A percentile compares a stretch with the other conserved stretches of the same genome.
Evolutionary conservation across 2,113 vertebrate species (phyloP).

Genomic region (Hydrolagus affinis): DNA sequence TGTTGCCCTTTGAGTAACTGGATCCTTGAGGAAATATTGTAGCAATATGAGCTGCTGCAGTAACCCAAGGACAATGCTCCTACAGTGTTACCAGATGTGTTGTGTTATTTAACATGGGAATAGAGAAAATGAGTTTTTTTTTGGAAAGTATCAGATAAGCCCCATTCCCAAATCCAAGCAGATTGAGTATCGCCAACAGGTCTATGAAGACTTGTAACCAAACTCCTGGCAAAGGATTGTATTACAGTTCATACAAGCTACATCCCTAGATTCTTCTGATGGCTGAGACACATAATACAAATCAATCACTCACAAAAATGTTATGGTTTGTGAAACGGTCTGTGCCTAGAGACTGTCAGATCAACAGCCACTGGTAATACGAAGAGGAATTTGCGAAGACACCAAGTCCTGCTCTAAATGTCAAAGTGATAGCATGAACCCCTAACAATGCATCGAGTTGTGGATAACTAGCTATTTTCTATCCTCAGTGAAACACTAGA

Average conservation of each 20-base stretch:
- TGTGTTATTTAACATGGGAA: constrained; percentile 80
- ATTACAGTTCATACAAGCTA: constrained; percentile 94
- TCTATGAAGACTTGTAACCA: constrained; percentile 84
- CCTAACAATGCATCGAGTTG: constrained; percentile 59
- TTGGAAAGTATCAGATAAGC: constrained; percentile 90
- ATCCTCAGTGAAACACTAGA: constrained; percentile 54
- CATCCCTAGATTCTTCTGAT: constrained; percentile 86
- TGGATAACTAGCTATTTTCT: constrained; percentile 52
- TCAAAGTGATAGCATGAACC: constrained; percentile 65
- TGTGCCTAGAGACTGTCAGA: constrained; percentile 53
- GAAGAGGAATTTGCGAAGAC: constrained; percentile 67
- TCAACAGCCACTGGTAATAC: constrained; percentile 45
- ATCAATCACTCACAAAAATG: constrained; percentile 77
- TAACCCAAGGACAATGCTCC: constrained; percentile 87
- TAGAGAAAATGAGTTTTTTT: constrained; percentile 66
- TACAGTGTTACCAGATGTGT: constrained; percentile 97
- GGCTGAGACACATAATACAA: constrained; percentile 80
- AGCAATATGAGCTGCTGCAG: constrained; percentile 71
- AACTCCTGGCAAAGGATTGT: constrained; percentile 69
- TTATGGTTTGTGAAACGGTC: constrained; percentile 67
- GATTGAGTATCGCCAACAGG: constrained; percentile 85
- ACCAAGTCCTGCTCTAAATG: constrained; percentile 56
- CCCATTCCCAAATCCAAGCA: constrained; percentile 86
- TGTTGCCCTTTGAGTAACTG: constrained; percentile 77
- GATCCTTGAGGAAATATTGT: constrained; percentile 83